A percentile compares a stretch with the other conserved stretches of the same genome.
phyloP scores from a whole-genome alignment of 2,113 vertebrate species.

The Pachycephala philippinensis region DNA sequence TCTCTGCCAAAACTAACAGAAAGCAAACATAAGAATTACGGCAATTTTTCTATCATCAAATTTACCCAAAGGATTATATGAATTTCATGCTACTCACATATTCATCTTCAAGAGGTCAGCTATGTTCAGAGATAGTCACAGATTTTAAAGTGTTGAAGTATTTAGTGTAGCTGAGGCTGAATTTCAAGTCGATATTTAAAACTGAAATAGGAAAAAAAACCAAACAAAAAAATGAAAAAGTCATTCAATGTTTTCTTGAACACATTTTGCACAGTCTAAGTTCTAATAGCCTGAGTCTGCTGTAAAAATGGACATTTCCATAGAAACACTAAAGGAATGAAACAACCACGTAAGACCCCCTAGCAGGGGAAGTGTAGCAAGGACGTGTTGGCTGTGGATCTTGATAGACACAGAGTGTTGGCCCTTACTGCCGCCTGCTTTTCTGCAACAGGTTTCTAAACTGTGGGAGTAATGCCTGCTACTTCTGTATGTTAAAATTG shows the following conservation, averaged over 20 bases:
- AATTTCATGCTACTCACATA: neutral
- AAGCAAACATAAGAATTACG: neutral
- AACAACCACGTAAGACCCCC: neutral
- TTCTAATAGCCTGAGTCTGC: neutral
- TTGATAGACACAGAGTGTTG: neutral
- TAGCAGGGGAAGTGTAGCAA: neutral
- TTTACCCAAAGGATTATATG: neutral
- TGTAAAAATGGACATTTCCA: neutral
- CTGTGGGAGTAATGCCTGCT: neutral
- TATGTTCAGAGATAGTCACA: neutral
- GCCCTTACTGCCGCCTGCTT: neutral
- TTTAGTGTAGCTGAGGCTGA: neutral
- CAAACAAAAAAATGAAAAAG: neutral
- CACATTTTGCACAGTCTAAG: neutral
- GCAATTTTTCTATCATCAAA: neutral
- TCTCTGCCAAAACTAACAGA: neutral
- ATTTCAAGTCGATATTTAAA: neutral
- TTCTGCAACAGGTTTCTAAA: neutral
- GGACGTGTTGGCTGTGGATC: neutral
- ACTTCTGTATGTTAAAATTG: neutral
- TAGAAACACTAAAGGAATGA: neutral
- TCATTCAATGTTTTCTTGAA: neutral
- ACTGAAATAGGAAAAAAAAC: neutral
- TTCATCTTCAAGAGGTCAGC: neutral
- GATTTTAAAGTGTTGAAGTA: neutral